Evolutionary conservation across 2,113 vertebrate species (phyloP), one percentile per base, ranked within the genome.

Genomic region (Eptesicus fuscus): DNA sequence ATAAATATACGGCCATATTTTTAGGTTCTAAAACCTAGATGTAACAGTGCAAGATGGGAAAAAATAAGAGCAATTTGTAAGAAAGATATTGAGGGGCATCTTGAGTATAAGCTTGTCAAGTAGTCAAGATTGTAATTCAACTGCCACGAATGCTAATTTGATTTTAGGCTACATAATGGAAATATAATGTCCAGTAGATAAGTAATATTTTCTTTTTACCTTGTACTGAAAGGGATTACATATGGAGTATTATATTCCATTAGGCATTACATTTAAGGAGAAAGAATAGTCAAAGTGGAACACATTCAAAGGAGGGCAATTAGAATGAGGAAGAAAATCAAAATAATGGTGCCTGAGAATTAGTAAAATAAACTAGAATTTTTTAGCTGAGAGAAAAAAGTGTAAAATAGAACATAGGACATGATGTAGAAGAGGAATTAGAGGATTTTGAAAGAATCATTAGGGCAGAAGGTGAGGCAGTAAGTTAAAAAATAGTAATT

Each of bases 101-200:
- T 95, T 94, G 59, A 95, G 42, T 40, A 18, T 77, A 85, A 77
- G 28, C 37, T 71, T 74, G 37, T 65, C 73, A 92, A 94, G 59
- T 35, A 94, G 56, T 93, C 7, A 67, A 84, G 49, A 63, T 7
- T 65, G 63, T 76, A 13, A 83, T 76, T 83, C 44, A 51, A 22
- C 35, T 88, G 32, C 59, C 37, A 88, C 59, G 51, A 80, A 95
- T 91, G 79, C 49, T 93, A 91, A 95, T 89, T 95, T 80, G 42
- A 65, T 88, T 18, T 94, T 88, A 88, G 90, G 51, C 20, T 65
- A 91, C 9, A 51, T 84, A 71, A 70, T 90, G 37, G 71, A 91
- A 91, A 92, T 85, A 80, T 23, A 79, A 59, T 40, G 56, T 90
- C 32, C 82, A 94, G 65, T 80, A 87, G 32, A 92, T 49, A 67